These are phyloP conservation scores for Drosophila nr. medialis DNA, from an alignment of 2,888 invertebrate species.

Conservation along the genomic window DNA sequence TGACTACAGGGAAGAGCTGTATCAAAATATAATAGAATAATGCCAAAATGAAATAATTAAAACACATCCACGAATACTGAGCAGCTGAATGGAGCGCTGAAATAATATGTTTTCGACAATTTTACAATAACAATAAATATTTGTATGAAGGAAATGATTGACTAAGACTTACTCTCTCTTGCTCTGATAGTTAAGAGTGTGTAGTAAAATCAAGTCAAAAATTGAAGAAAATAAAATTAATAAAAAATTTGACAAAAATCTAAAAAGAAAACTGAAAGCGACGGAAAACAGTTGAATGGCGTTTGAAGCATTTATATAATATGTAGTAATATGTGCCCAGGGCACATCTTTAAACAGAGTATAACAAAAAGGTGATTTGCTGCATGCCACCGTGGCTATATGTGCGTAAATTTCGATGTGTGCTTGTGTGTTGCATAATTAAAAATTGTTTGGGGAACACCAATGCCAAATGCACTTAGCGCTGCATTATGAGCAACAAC, in stretches of 20 bases:
- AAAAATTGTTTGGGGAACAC: conserved; percentile 25
- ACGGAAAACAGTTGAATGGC: not conserved
- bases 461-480: conserved; percentile 39
- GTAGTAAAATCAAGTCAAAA: not conserved
- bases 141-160: not conserved
- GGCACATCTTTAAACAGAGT: not conserved
- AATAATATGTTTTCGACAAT: conserved; percentile 11
- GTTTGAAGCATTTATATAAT: not conserved
- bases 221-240: not conserved
- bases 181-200: not conserved
- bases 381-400: not conserved
- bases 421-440: conserved; percentile 21
- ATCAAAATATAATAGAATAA: conserved; percentile 41
- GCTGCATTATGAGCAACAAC: conserved; percentile 27
- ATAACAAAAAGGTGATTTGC: conserved; percentile 6
- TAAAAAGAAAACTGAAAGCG: not conserved
- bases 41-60: conserved; percentile 32
- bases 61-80: not conserved
- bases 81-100: not conserved
- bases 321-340: no score
- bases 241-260: not conserved
- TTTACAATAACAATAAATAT: not conserved
- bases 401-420: not conserved
- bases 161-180: not conserved
- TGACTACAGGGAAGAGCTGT: conserved; percentile 5